Percentiles rank a stretch among this genome's conserved stretches.
phyloP scores from a whole-genome alignment of 2,113 vertebrate species.

The Plecotus auritus region DNA sequence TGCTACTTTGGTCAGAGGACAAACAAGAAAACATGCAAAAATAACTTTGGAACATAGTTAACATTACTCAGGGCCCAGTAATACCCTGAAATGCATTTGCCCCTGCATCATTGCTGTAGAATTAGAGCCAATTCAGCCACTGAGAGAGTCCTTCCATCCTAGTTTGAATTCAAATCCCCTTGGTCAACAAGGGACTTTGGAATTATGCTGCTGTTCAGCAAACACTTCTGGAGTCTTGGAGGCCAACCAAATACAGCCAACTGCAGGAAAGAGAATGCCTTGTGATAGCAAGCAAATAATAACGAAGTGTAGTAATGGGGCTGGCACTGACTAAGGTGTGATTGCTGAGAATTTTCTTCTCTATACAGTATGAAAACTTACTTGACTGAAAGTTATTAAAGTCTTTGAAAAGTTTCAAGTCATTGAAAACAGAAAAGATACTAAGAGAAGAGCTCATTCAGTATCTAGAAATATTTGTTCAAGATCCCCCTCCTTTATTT shows the following conservation, averaged over 20 bases:
- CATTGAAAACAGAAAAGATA: neutral
- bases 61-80: neutral
- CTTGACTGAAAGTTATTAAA: neutral
- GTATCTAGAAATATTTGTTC: neutral
- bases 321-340: neutral
- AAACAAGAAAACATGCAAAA: neutral
- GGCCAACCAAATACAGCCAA: neutral
- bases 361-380: neutral
- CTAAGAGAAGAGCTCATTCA: neutral
- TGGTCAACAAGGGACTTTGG: neutral
- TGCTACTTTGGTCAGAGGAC: neutral
- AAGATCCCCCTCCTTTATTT: neutral
- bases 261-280: neutral
- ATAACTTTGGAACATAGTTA: neutral
- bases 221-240: neutral
- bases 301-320: neutral
- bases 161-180: neutral
- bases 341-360: neutral
- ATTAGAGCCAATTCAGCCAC: neutral
- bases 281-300: neutral
- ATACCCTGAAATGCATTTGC: neutral
- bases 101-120: neutral
- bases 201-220: neutral
- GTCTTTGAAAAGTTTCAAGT: neutral
- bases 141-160: neutral